Evolutionary conservation across 2,797 vertebrate species (phyloP), one percentile per base, ranked within the genome.

Genomic region (Hylomyscus alleni): DNA sequence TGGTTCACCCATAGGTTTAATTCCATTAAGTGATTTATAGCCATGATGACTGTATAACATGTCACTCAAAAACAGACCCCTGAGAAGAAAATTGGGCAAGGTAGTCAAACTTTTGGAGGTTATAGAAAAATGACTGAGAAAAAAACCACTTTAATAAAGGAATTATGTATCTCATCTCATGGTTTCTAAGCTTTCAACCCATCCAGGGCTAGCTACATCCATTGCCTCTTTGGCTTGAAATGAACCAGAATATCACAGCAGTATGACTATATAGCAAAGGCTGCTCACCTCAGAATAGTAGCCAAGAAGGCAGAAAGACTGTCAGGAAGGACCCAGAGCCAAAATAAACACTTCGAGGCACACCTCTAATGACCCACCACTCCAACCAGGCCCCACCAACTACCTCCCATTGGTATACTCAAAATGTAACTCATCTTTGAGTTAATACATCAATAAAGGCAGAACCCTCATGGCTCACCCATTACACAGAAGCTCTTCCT

Each of bases 1-100:
- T 31, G 26, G 15, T 8, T 58, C 11, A 29, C 26, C 24, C 54
- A 94, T 90, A 93, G 73, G 34, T 69, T 91, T 91, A 78, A 77
- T 91, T 95, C n/a, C 72, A 47, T 75, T 50, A 91, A 83, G 29
- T 72, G 54, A 91, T 60, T 86, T 81, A 44, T 50, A 94, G 67
- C 17, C 72, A 95, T 37, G 14, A 78, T 34, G 22, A 54, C 40
- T 17, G 50, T 37, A 34, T 17, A 89, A 72, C 44, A 83, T 44
- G 54, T 72, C 47, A 94, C 40, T 34, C 24, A 47, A 84, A 94
- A 96, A 26, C 34, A 20, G 17, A 73, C 47, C 37, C 47, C 58
- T 88, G 47, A 50, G 26, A 60, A 24, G 47, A 85, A 72, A 72
- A 47, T 12, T 7, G 8, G 31, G 3, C 34, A 17, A 84, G 52